Conservation (phyloP, 2,888 invertebrate species). For the Pyralis farinalis region DNA sequence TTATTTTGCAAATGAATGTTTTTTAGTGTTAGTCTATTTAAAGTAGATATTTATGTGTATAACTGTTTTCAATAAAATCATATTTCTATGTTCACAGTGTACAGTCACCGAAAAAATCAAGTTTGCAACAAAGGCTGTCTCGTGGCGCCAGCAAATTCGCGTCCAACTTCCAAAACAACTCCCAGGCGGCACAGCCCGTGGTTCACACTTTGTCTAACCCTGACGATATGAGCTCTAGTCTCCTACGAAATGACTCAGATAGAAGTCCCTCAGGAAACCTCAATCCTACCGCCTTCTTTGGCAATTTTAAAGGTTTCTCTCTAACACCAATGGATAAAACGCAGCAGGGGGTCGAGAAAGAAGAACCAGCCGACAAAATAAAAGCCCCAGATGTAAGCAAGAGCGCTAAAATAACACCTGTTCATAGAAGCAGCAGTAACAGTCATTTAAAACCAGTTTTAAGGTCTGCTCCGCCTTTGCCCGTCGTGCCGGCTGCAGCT, state of each 20-base stretch:
- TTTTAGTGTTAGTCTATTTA: no score
- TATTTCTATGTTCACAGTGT: constrained; percentile 35
- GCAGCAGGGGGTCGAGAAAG: constrained; percentile 36
- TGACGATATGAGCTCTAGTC: constrained; percentile 87
- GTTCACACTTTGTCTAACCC: constrained; percentile 81
- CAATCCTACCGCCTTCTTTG: constrained; percentile 84
- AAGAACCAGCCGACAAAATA: constrained; percentile 12
- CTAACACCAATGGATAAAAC: constrained; percentile 83
- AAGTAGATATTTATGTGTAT: no score
- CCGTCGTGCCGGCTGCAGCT: constrained; percentile 72
- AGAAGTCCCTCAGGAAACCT: constrained; percentile 66
- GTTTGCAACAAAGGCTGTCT: constrained; percentile 66
- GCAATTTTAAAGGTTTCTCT: constrained; percentile 93
- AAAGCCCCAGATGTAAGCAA: constrained; percentile 30
- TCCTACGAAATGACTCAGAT: constrained; percentile 79
- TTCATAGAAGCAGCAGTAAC: constrained; percentile 65
- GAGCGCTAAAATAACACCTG: constrained; percentile 80
- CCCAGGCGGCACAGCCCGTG: constrained; percentile 52
- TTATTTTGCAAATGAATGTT: no score
- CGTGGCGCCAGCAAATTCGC: constrained; percentile 72
- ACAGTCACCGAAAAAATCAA: constrained; percentile 69
- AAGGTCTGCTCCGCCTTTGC: constrained; percentile 83
- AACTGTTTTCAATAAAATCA: background rate
- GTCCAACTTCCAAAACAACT: constrained; percentile 61
- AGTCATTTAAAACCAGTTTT: constrained; percentile 71